A percentile compares a stretch with the other conserved stretches of the same genome.
phyloP scores from a whole-genome alignment of 1,140 invertebrate species.

The Zaprionus tsacasi region DNA sequence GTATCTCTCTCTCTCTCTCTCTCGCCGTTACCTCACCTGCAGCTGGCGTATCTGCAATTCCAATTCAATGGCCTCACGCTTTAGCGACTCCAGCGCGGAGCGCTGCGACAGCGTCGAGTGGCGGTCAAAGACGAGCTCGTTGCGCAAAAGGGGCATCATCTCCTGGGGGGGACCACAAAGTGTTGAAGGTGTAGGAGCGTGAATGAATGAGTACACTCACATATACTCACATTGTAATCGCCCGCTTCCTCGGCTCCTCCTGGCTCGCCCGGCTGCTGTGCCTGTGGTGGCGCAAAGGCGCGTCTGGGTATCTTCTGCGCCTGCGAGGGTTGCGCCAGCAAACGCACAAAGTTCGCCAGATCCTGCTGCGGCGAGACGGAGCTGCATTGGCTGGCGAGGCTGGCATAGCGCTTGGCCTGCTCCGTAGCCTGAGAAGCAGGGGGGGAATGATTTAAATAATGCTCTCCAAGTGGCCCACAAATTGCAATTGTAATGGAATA shows the following conservation, averaged over 20 bases:
- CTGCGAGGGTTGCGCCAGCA: constrained; percentile 86
- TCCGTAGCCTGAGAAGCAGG: constrained; percentile 87
- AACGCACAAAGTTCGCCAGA: constrained; percentile 89
- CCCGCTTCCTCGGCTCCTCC: constrained; percentile 62
- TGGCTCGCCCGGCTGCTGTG: constrained; percentile 83
- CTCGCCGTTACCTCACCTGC: constrained; percentile 83
- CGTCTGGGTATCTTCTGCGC: constrained; percentile 86
- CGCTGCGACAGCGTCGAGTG: constrained; percentile 90
- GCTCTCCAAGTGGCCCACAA: background rate
- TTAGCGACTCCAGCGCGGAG: constrained; percentile 90
- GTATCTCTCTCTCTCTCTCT: background rate
- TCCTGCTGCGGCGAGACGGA: constrained; percentile 89
- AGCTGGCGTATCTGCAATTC: constrained; percentile 94
- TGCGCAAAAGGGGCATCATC: constrained; percentile 89
- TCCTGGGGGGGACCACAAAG: constrained; percentile 84
- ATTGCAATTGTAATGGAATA: constrained; percentile 1
- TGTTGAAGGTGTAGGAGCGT: background rate
- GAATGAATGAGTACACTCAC: background rate
- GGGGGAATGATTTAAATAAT: background rate
- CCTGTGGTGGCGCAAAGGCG: constrained; percentile 88
- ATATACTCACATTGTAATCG: constrained; percentile 76
- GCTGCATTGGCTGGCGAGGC: constrained; percentile 89
- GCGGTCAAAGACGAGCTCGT: constrained; percentile 93
- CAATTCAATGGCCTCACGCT: constrained; percentile 92
- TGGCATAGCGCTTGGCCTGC: constrained; percentile 91